Evolutionary conservation across 2,797 vertebrate genomes (phyloP).

Genomic region (Eulemur coronatus): DNA sequence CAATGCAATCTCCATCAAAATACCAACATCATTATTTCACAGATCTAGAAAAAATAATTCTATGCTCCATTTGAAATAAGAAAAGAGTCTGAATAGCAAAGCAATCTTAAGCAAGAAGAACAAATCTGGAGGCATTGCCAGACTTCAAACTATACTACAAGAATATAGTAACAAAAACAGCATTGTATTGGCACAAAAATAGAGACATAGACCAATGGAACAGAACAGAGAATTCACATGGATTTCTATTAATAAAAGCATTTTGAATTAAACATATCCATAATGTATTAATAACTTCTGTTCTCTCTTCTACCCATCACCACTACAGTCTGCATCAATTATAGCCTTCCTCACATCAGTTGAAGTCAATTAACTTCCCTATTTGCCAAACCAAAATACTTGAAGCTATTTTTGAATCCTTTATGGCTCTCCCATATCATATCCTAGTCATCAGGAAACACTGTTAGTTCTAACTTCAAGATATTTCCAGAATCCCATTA

Average conservation of each 20-base stretch:
- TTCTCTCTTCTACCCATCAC: neutral
- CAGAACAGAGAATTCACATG: no score
- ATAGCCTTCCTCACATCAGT: fast-evolving
- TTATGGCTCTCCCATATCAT: neutral
- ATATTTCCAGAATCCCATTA: neutral
- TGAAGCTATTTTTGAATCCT: neutral
- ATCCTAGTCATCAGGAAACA: neutral
- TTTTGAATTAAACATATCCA: neutral
- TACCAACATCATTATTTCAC: no score
- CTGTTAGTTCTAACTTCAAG: neutral
- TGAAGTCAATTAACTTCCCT: neutral
- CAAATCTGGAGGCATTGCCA: no score
- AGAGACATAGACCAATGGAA: no score
- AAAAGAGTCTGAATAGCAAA: no score
- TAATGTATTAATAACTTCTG: neutral
- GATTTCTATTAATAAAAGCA: neutral
- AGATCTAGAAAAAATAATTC: no score
- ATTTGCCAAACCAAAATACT: neutral
- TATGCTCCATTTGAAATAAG: no score
- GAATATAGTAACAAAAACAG: no score
- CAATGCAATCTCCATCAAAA: no score
- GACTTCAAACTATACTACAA: no score
- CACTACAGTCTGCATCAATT: neutral
- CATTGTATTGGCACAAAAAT: no score
- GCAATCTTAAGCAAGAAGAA: no score